A percentile compares a stretch with the other conserved stretches of the same genome.
phyloP scores from a whole-genome alignment of 2,113 vertebrate species.

The Hippoglossus stenolepis region DNA sequence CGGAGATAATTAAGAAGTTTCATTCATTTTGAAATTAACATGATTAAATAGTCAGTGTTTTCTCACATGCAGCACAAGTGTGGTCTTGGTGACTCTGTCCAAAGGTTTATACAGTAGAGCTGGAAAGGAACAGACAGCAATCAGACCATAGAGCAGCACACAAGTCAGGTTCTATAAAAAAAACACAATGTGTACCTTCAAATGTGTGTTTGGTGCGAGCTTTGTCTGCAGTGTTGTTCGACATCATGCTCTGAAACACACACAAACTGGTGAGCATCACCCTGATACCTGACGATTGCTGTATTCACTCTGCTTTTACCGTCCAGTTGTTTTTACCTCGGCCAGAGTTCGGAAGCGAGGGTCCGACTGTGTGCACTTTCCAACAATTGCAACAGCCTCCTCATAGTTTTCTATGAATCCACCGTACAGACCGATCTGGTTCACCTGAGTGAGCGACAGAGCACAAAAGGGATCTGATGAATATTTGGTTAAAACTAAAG shows the following conservation, averaged over 20 bases:
- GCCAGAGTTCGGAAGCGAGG: constrained; percentile 80
- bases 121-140: constrained; percentile 34
- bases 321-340: constrained; percentile 62
- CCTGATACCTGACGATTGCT: background rate
- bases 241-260: constrained; percentile 79
- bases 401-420: constrained; percentile 84
- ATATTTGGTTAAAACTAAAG: too few species aligned
- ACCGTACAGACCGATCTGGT: constrained; percentile 79
- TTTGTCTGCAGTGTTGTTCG: constrained; percentile 68
- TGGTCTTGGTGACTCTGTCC: constrained; percentile 84
- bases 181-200: constrained; percentile 68
- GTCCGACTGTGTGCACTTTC: constrained; percentile 73
- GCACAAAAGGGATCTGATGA: too few species aligned
- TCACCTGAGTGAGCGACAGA: constrained; percentile 68
- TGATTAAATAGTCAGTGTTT: background rate
- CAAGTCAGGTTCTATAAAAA: background rate
- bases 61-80: constrained; percentile 80
- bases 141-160: constrained; percentile 1
- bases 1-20: background rate
- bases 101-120: constrained; percentile 84
- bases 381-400: constrained; percentile 76
- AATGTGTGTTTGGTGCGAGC: constrained; percentile 76
- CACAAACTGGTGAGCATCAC: background rate
- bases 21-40: too few species aligned
- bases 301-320: background rate